Evolutionary conservation across 2,113 vertebrate genomes (phyloP), one percentile per base, ranked within the genome.

Genomic region (Pavo muticus): DNA sequence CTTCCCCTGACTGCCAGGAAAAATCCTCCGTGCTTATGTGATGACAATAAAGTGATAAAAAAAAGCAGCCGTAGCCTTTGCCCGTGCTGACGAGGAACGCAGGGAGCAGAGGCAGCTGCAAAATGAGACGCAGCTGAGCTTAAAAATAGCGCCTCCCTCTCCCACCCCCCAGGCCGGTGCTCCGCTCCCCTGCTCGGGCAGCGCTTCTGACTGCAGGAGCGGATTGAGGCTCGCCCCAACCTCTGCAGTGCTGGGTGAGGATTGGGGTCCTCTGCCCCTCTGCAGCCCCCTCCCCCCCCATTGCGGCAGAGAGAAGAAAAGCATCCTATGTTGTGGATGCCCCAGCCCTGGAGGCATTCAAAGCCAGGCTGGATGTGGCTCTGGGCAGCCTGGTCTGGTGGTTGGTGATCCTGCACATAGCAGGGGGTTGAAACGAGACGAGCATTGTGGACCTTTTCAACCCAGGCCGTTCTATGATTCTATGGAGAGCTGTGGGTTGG

Each of bases 121-220:
- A 96, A 95, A 91, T 90, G 85, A 84, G 93, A 87, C 42, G 65
- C 75, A 71, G 85, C 45, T 27, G 54, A 80, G 93, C 64, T 93
- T 96, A 93, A 90, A 94, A 94, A 94, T 93, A 96, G 93, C 59
- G 78, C 93, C 93, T 96, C 90, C 93, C 92, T 95, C 90, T 96
- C 90, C 84, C 89, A 87, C 81, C 61, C 92, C 74, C 65, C 84
- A 69, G 91, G 64, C 92, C 90, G 90, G 27, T 75, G 57, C 78
- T 90, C 52, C n/a, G 3, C 76, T 52, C 76, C 88, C 59, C 89
- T 27, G 0, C 85, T 68, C 6, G 14, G 91, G 92, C 40, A 8
- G 37, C 1, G 1, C 21, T n/a, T 73, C 40, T 7, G 39, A 16
- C 17, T 64, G 24, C 25, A 39, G 37, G 37, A 63, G 14, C 23